phyloP scores from a whole-genome alignment of 2,888 invertebrate genomes.

The Azorinus chamasolen region DNA sequence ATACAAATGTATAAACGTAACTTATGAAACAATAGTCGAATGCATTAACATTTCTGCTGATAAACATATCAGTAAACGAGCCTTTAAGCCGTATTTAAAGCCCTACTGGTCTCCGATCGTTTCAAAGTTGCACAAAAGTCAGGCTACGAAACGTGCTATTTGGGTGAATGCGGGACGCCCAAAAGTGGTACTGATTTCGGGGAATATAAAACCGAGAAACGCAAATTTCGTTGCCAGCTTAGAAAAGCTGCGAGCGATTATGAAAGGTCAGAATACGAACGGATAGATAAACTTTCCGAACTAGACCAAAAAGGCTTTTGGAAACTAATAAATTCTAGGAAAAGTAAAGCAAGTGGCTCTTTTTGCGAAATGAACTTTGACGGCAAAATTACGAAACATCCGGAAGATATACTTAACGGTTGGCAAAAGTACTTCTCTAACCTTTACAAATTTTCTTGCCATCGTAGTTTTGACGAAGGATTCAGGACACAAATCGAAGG shows the following conservation, averaged over 20 bases:
- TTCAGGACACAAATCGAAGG: too few species aligned
- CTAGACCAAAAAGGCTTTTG: constrained; percentile 12
- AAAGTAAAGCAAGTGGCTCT: background rate
- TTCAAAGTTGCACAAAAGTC: background rate
- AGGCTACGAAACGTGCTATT: background rate
- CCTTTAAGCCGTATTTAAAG: background rate
- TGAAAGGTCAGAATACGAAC: constrained; percentile 2
- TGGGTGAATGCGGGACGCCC: background rate
- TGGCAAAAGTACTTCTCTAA: too few species aligned
- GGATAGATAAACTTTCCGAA: too few species aligned
- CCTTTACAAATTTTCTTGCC: too few species aligned
- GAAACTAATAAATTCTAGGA: constrained; percentile 10
- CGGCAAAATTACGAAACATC: too few species aligned
- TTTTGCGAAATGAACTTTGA: background rate
- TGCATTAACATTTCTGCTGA: background rate
- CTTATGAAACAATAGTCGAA: background rate
- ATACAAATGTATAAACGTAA: constrained; percentile 8
- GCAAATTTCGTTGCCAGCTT: background rate
- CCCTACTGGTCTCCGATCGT: background rate
- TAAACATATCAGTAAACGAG: background rate
- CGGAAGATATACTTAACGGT: too few species aligned
- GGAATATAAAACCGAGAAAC: constrained; percentile 1
- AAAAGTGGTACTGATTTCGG: background rate
- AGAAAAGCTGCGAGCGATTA: background rate
- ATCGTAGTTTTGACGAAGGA: too few species aligned